Evolutionary conservation across 2,888 invertebrate species (phyloP), one percentile per base, ranked within the genome.

Genomic region (Drosophila aldrichi): DNA sequence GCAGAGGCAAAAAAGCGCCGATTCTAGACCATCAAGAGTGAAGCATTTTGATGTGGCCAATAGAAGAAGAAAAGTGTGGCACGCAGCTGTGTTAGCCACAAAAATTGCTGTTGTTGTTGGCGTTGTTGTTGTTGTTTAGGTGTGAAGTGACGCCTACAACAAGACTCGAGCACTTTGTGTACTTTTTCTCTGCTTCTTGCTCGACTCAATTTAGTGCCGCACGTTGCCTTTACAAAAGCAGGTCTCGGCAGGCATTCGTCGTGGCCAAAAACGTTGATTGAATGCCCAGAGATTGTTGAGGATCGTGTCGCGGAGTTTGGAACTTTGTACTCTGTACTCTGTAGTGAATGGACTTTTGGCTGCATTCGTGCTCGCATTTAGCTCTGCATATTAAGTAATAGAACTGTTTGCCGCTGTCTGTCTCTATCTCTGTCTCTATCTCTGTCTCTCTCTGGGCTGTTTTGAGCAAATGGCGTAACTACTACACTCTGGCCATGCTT

Each of bases 331-430:
- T 41, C n/a, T 41, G n/a, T 41, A 41, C n/a, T 32, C n/a, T 22
- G 20, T 18, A 40, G 78, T 79, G 78, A 79, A 79, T 78, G 78
- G 68, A 57, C 44, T 22, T 62, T 43, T 12, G 25, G 18, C 20
- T 36, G 48, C 32, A 51, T 43, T 81, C 85, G 85, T 87, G 76
- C 84, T 84, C 85, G 89, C 85, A 85, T 89, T 49, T 84, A 85
- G 82, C 60, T 62, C 66, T 73, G 88, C 81, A 88, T 88, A 86
- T 86, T 86, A 86, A 89, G 88, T 86, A 86, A 86, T 89, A 86
- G 86, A 86, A 86, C 85, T 83, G 89, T 89, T 88, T 75, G 75
- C 62, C 68, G 54, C 64, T 18, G 56, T 36, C 65, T 64, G 66
- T 67, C 51, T 14, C 10, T 16, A 8, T 38, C 38, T 38, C 9